Conservation (phyloP, 2,888 invertebrate genomes). For the Pammene aurita region DNA sequence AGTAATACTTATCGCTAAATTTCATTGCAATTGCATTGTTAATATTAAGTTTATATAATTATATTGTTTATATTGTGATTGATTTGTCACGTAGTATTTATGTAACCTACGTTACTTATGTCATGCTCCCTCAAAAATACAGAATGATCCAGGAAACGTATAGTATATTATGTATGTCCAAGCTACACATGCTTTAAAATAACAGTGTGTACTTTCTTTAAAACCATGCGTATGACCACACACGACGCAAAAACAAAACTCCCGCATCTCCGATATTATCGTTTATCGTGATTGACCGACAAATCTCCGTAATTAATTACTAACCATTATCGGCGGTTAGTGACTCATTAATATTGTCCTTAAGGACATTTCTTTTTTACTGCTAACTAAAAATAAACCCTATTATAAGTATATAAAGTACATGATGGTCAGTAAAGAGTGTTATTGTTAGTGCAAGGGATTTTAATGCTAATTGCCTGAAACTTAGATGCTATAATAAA, state of each 20-base stretch:
- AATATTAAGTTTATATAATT: too few relatives aligned
- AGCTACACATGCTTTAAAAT: too few relatives aligned
- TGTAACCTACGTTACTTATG: too few relatives aligned
- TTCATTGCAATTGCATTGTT: too few relatives aligned
- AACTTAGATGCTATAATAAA: not conserved
- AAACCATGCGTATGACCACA: conserved; percentile 62
- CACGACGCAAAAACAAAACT: conserved; percentile 54
- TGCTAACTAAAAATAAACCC: not conserved
- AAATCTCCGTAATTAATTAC: conserved; percentile 25
- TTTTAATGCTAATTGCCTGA: not conserved
- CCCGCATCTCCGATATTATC: not conserved
- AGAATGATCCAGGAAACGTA: too few relatives aligned
- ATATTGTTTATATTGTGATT: too few relatives aligned
- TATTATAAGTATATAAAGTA: too few relatives aligned
- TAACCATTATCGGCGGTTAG: conserved; percentile 10
- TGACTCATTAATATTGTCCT: conserved; percentile 27
- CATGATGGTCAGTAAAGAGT: too few relatives aligned
- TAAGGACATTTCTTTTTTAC: not conserved
- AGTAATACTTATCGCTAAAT: too few relatives aligned
- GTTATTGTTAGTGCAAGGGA: not conserved
- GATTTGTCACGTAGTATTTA: too few relatives aligned
- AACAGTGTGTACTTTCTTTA: not conserved
- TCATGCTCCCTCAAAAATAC: too few relatives aligned
- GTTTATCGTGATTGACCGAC: conserved; percentile 15
- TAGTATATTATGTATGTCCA: too few relatives aligned